A percentile compares a stretch with the other conserved stretches of the same genome.
phyloP scores from a whole-genome alignment of 23 tunicate genomes.

The Diplosoma virens region DNA sequence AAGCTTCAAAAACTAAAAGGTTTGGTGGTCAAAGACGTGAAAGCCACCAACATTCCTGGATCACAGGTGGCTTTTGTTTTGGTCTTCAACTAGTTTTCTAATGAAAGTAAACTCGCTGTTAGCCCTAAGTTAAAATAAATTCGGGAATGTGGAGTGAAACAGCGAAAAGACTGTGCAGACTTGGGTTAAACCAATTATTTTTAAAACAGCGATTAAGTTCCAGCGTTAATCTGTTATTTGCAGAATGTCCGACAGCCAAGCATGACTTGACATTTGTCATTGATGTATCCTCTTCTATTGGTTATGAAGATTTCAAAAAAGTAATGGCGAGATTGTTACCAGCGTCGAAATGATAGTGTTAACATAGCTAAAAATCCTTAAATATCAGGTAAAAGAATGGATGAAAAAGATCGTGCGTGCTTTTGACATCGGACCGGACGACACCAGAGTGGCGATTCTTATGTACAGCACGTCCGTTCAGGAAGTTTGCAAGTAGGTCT shows the following conservation, averaged over 20 bases:
- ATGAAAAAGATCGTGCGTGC: conserved; percentile 76
- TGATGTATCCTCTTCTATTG: conserved; percentile 76
- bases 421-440: conserved; percentile 65
- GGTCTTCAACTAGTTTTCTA: too few species aligned
- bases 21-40: too few species aligned
- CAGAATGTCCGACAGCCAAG: conserved; percentile 80
- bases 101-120: too few species aligned
- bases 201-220: neutral
- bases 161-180: too few species aligned
- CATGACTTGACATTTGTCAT: conserved; percentile 78
- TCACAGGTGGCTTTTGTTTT: too few species aligned
- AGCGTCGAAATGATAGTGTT: too few species aligned
- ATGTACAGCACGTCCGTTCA: conserved; percentile 65
- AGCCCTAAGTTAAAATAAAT: too few species aligned
- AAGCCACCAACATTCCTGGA: too few species aligned
- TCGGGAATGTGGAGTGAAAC: too few species aligned
- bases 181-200: neutral
- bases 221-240: neutral
- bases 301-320: conserved; percentile 61
- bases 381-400: conserved; percentile 79
- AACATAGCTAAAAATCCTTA: neutral
- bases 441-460: conserved; percentile 62
- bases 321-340: conserved; percentile 1
- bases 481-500: conserved; percentile 63
- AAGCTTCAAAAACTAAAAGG: too few species aligned